These are phyloP conservation scores for Notolabrus celidotus DNA, from an alignment of 2,797 vertebrate genomes.

Conservation along the genomic window DNA sequence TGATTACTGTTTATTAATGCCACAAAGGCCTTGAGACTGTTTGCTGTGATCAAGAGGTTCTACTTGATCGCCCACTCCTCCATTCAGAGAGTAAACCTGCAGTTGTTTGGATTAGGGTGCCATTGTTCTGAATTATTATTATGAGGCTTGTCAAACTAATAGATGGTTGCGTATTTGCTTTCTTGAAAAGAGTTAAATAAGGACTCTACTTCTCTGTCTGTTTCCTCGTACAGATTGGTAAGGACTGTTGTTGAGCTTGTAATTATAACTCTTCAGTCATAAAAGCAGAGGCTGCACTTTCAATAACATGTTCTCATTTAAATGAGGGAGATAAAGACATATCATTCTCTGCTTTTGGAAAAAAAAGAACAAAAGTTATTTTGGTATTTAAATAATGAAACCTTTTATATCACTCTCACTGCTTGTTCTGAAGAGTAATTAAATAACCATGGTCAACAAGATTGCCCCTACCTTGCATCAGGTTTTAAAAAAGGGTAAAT, in stretches of 20 bases:
- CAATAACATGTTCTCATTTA: conserved; percentile 26
- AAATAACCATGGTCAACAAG: not conserved
- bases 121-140: not conserved
- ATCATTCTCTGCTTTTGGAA: conserved; percentile 11
- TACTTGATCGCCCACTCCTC: conserved; percentile 1
- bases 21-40: conserved; percentile 25
- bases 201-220: not conserved
- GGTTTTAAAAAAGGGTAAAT: conserved; percentile 10
- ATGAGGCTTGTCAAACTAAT: not conserved
- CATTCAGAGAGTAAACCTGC: conserved; percentile 13
- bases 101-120: not conserved
- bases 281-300: conserved; percentile 20
- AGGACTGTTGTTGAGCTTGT: conserved; percentile 21
- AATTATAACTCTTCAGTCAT: conserved; percentile 10
- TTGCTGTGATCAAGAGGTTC: conserved; percentile 12
- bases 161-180: not conserved
- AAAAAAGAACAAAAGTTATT: too few relatives aligned
- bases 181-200: not conserved
- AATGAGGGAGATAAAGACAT: not conserved
- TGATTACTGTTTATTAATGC: conserved; percentile 27
- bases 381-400: conserved; percentile 26
- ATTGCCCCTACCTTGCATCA: conserved; percentile 14
- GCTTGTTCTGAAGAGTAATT: conserved; percentile 31
- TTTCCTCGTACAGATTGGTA: not conserved
- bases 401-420: not conserved